Conservation (phyloP, 2,888 invertebrate species). For the Punctoribates punctum region DNA sequence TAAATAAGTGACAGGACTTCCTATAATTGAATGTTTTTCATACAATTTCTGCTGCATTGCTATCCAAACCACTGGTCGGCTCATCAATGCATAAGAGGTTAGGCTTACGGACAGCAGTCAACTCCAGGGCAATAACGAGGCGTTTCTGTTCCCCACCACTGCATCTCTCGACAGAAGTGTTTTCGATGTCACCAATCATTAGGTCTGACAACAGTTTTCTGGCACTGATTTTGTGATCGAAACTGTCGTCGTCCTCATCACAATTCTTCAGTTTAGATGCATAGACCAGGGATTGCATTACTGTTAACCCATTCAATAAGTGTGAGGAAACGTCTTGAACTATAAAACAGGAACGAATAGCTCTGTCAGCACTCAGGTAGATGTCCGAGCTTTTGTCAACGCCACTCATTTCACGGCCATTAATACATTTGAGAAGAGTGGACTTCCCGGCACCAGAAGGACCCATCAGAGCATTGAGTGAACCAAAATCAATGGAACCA, state of each 20-base stretch:
- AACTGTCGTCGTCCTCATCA: neutral
- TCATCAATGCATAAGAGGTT: conserved; percentile 31
- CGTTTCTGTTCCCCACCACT: conserved; percentile 31
- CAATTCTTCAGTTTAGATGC: conserved; percentile 16
- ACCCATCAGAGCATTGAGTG: conserved; percentile 33
- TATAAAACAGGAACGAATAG: conserved; percentile 9
- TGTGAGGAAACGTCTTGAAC: conserved; percentile 14
- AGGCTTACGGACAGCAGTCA: conserved; percentile 8
- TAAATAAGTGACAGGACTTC: neutral
- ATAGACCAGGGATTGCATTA: conserved; percentile 8
- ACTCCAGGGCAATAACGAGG: conserved; percentile 8
- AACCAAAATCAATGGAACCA: neutral
- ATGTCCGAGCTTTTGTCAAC: neutral
- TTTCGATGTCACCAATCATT: neutral
- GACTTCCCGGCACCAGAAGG: conserved; percentile 36
- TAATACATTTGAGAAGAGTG: conserved; percentile 28
- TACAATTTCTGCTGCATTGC: conserved; percentile 35
- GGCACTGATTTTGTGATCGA: neutral
- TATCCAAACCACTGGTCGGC: conserved; percentile 32
- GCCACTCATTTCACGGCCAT: neutral
- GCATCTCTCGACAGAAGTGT: neutral
- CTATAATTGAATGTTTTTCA: neutral
- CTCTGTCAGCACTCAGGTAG: neutral
- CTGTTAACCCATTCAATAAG: conserved; percentile 14
- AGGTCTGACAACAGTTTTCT: conserved; percentile 1